phyloP scores from a whole-genome alignment of 2,113 vertebrate species.

The Butastur rufipennis region DNA sequence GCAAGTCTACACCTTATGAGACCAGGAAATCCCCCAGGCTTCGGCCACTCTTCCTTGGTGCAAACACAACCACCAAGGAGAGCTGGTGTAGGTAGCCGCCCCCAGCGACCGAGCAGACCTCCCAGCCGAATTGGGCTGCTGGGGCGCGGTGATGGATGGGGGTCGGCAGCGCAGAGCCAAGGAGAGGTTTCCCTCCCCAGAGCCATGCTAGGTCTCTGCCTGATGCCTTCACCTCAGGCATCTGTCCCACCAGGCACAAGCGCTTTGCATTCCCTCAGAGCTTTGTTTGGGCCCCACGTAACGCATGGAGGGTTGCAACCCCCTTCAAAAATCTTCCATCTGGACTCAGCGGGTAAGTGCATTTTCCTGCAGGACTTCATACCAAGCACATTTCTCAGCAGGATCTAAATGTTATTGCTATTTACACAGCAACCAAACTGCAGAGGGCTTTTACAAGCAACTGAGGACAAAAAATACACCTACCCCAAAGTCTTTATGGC shows the following conservation, averaged over 20 bases:
- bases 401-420: not conserved
- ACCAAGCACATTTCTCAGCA: not conserved
- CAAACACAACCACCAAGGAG: not conserved
- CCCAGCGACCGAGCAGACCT: rapidly evolving
- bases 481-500: rapidly evolving
- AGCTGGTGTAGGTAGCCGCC: rapidly evolving
- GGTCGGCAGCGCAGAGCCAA: not conserved
- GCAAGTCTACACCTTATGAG: not conserved
- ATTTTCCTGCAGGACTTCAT: not conserved
- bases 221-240: not conserved
- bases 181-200: not conserved
- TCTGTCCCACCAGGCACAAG: not conserved
- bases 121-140: not conserved
- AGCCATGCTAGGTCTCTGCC: not conserved
- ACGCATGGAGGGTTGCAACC: rapidly evolving
- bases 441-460: not conserved
- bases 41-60: not conserved
- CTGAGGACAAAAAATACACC: not conserved
- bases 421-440: not conserved
- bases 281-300: rapidly evolving
- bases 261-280: rapidly evolving
- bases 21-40: not conserved
- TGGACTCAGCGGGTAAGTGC: not conserved
- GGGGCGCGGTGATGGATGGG: not conserved
- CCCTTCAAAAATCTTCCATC: not conserved